These are phyloP conservation scores for Hypsibius dujardini DNA, from an alignment of 1,140 invertebrate species.

Conservation along the genomic window DNA sequence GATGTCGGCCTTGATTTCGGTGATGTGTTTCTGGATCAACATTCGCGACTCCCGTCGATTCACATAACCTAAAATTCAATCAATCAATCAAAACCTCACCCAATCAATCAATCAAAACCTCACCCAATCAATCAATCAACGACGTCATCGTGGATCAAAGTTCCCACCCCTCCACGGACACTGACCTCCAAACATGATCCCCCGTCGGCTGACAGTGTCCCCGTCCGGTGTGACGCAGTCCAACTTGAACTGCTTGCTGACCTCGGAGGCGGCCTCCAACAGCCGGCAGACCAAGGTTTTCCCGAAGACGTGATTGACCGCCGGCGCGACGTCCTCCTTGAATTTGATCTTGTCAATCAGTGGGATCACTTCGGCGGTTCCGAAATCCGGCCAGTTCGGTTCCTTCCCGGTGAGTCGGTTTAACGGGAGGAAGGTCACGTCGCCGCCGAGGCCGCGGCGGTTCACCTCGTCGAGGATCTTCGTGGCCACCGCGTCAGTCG, in stretches of 20 bases:
- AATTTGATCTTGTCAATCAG: background rate
- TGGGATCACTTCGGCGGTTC: conserved; percentile 18
- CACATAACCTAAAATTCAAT: background rate
- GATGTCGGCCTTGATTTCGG: conserved; percentile 45
- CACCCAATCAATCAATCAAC: too few species aligned
- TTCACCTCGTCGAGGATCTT: conserved; percentile 98
- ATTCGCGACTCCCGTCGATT: conserved; percentile 10
- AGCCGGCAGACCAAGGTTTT: conserved; percentile 92
- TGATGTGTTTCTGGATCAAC: conserved; percentile 6
- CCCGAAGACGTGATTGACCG: conserved; percentile 87
- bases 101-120: too few species aligned
- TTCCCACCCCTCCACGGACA: too few species aligned
- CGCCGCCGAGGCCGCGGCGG: conserved; percentile 74
- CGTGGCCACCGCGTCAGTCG: conserved; percentile 87
- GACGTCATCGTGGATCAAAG: too few species aligned
- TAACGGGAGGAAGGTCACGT: conserved; percentile 96
- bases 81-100: too few species aligned
- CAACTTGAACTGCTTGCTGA: conserved; percentile 76
- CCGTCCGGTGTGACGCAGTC: conserved; percentile 96
- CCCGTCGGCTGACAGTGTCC: conserved; percentile 44
- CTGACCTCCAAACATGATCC: conserved; percentile 88
- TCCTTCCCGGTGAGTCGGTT: conserved; percentile 82
- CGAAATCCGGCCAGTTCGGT: conserved; percentile 55
- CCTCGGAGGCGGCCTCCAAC: conserved; percentile 80
- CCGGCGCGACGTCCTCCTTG: conserved; percentile 29